Base-by-base conservation (phyloP, 2,888 invertebrate genomes). In the Meiosimyza platycephala region DNA sequence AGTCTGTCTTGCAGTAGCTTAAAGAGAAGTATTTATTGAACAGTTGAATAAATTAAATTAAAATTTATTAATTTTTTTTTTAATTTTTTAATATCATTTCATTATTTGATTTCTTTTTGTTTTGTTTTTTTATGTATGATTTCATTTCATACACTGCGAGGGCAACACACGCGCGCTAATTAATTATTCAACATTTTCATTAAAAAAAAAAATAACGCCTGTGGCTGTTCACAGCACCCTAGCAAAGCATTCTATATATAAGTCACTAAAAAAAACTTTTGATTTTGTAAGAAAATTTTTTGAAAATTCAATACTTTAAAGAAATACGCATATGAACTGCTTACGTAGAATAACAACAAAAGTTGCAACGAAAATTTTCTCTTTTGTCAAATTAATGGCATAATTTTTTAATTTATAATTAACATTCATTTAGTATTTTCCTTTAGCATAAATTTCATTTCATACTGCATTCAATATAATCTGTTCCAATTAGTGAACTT, bases 91-190 rank as follows among this genome's bases (percentile, higher is more conserved):
- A 22, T 48, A 13, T 59, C 28, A 13, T 57, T 67, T 67, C 22
- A n/a, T 6, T 57, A 9, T 11, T 18, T 22, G 3, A 16, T 40
- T 55, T 40, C 1, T 7, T 40, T 67, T 7, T 2, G 57, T 67
- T 55, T 47, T 9, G 9, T 66, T 62, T 62, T 5, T 68, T 59
- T 28, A n/a, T 9, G 9, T 68, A 18, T 68, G 22, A 57, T 57
- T 68, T 68, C 15, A 50, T 68, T 68, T 28, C 51, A 6, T 47
- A 68, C 68, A 68, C 68, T 57, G 22, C 48, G 47, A 68, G 50
- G 50, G 59, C 68, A 50, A 68, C n/a, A 68, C 68, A 68, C 57
- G 68, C 66, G 54, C 33, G 57, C 68, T 59, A 59, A 59, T 48
- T 59, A 59, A 59, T 48, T 13, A 33, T 47, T 67, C 12, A 40